Base-by-base conservation (phyloP, 2,797 vertebrate species). In the Malacoraja senta region DNA sequence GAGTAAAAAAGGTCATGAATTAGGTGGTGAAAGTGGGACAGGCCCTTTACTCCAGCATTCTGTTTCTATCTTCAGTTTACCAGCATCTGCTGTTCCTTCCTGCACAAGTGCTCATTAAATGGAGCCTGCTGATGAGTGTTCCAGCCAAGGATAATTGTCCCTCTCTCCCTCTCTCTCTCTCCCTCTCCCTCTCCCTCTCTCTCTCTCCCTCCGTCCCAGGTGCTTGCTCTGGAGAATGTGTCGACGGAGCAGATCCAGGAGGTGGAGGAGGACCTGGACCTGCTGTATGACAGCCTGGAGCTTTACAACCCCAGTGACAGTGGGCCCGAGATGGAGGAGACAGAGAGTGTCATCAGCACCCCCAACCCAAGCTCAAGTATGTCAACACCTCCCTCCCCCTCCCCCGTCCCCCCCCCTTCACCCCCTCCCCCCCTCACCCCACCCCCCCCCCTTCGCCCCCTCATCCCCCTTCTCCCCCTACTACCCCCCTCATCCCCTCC, bases 221-320 rank as follows among this genome's bases (percentile, higher is more conserved):
- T 97, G 93, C 94, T 97, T 93, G 97, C 97, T 94, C 97, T 97
- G 38, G 97, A 97, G 94, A 97, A 96, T 0, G 97, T 97, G 24
- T 83, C 80, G 19, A 83, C 80, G 0, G 97, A 97, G 94, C 97
- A 96, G 95, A 96, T 96, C 24, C 97, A 97, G 95, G 97, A 97
- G 94, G 97, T 97, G 94, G 97, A 97, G 94, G 97, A 97, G 95
- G 97, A 97, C 94, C 95, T 97, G 95, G 97, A 97, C 93, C 94
- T 97, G 68, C 95, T 97, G 44, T 97, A 97, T 0, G 96, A 97
- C 95, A 97, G 96, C 91, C 95, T 97, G 91, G 97, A 97, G 94
- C 96, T 96, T 6, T 97, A 97, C 94, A 97, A 97, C 95, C 97
- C 96, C 95, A 97, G 97, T 17, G 97, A 97, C 95, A 97, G 97